Percentiles rank a stretch among this genome's conserved stretches.
Conservation (phyloP, 2,797 vertebrate genomes). For the Protosalanx chinensis region DNA sequence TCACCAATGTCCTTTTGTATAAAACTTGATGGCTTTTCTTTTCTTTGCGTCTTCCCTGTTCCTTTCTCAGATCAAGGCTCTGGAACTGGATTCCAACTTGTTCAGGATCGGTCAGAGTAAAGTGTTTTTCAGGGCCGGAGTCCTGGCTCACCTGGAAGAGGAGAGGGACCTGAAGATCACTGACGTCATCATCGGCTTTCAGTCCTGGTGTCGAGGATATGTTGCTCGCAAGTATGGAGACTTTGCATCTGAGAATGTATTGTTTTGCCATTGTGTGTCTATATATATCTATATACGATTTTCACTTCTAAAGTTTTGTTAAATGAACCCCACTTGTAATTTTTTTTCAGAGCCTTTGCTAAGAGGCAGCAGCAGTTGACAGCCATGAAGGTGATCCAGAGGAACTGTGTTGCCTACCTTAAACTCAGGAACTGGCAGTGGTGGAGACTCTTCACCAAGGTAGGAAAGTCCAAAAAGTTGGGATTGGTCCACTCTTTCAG, state of each 20-base stretch:
- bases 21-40: not conserved
- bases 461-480: constrained; percentile 32
- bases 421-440: constrained; percentile 89
- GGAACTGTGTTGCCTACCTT: constrained; percentile 86
- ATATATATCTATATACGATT: too few species aligned
- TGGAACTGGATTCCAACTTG: constrained; percentile 83
- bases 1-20: not conserved
- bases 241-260: not conserved
- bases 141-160: constrained; percentile 85
- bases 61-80: constrained; percentile 75
- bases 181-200: constrained; percentile 84
- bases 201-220: constrained; percentile 84
- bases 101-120: constrained; percentile 86
- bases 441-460: constrained; percentile 90
- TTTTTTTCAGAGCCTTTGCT: constrained; percentile 75
- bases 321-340: not conserved
- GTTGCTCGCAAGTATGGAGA: constrained; percentile 79
- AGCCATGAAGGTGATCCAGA: constrained; percentile 85
- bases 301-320: not conserved
- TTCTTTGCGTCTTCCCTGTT: not conserved
- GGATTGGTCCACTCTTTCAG: not conserved
- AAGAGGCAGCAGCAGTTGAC: constrained; percentile 86
- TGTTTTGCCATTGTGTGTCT: too few species aligned
- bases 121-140: constrained; percentile 85
- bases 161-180: constrained; percentile 87